These are phyloP conservation scores for Caenorhabditis briggsae DNA, from an alignment of 1,140 invertebrate genomes.

Conservation along the genomic window DNA sequence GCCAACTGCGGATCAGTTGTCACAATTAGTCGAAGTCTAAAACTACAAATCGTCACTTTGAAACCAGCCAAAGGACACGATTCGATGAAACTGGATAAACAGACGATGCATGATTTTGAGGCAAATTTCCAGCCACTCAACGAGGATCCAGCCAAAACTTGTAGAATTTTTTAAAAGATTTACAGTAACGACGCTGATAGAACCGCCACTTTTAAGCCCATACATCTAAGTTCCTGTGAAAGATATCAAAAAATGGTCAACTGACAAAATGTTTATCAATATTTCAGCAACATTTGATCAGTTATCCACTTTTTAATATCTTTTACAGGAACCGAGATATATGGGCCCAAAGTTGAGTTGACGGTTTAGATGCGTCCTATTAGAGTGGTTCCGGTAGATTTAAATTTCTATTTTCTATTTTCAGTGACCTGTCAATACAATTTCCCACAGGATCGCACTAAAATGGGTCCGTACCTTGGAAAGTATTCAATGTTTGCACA, in stretches of 20 bases:
- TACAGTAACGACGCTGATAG: not conserved
- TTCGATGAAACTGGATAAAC: not conserved
- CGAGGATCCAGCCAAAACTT: not conserved
- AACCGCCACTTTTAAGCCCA: no score
- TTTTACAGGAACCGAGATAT: no score
- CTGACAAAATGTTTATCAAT: no score
- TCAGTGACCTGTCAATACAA: constrained; percentile 18
- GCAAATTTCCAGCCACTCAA: not conserved
- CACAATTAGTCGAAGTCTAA: constrained; percentile 41
- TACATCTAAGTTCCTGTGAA: no score
- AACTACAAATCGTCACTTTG: not conserved
- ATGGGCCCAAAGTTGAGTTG: no score
- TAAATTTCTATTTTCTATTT: not conserved
- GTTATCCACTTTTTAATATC: no score
- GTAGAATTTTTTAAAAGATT: not conserved
- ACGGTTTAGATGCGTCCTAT: no score
- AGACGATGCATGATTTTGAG: not conserved
- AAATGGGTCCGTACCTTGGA: not conserved
- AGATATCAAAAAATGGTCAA: no score
- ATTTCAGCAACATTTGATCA: no score
- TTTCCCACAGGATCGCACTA: not conserved
- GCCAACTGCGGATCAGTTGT: constrained; percentile 60
- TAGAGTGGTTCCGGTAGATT: no score
- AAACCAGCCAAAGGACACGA: constrained; percentile 19
- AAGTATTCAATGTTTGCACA: constrained; percentile 23